Evolutionary conservation across 1,140 invertebrate species (phyloP), one percentile per base, ranked within the genome.

Genomic region (Drosophila paulistorum): DNA sequence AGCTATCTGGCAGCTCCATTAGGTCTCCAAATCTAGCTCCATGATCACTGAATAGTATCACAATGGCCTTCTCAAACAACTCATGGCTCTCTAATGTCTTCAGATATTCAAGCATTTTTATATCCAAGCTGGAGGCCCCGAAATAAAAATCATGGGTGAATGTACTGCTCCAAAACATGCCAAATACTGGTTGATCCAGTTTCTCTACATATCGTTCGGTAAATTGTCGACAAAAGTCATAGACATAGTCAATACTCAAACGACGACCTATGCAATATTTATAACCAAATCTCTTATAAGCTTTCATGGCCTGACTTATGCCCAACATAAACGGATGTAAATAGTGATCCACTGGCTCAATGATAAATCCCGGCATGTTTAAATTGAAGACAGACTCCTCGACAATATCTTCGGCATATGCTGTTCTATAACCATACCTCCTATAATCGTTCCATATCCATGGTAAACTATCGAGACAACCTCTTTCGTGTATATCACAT

Each of bases 31-130:
- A 98, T 26, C 98, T 91, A 83, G 97, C 96, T 0, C 98, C 98
- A 92, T 99, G 98, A 92, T 99, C 98, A 77, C 97, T 98, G 77
- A 98, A 93, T 7, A 98, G 94, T 10, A 99, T 93, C 0, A 99
- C 90, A 76, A 96, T 92, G 0, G 95, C 94, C 33, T 95, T 93
- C 41, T 96, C 94, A 51, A 96, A 91, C 7, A 83, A 10, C 9
- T 58, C 1, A 33, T 68, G 66, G 0, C 7, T 2, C 14, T 65
- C 20, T 13, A 83, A 20, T 4, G 92, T 80, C 48, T 93, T 86
- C 9, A 97, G 91, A 72, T 95, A 95, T 1, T 87, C 66, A 7
- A 93, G 72, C 57, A 95, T 94, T 45, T 91, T 91, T 0, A 90
- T 71, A 71, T 97, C 96, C 84, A 96, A 94, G 3, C 94, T 92